phyloP scores from a whole-genome alignment of 2,113 vertebrate genomes.

The Kryptolebias marmoratus region DNA sequence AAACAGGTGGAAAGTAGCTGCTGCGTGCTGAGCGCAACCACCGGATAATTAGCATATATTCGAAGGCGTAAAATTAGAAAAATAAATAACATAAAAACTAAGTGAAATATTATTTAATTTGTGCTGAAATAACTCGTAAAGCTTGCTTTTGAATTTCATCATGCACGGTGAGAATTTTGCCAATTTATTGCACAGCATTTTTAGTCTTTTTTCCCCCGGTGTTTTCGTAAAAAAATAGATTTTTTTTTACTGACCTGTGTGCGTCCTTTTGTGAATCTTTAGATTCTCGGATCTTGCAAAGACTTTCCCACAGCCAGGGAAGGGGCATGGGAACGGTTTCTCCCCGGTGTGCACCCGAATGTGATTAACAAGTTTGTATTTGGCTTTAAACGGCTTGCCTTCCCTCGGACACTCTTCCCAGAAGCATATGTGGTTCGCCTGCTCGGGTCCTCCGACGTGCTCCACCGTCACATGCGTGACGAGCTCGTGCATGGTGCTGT shows the following conservation, averaged over 20 bases:
- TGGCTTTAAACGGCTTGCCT: slow-evolving; percentile 99
- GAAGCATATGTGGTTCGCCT: slow-evolving; percentile 96
- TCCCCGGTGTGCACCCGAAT: slow-evolving; percentile 99
- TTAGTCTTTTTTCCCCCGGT: slow-evolving; percentile 3
- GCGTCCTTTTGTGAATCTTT: slow-evolving; percentile 99
- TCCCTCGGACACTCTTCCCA: slow-evolving; percentile 99
- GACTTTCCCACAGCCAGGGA: slow-evolving; percentile 98
- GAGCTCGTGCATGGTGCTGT: slow-evolving; percentile 98
- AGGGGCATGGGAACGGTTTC: slow-evolving; percentile 98
- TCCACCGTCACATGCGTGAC: slow-evolving; percentile 98
- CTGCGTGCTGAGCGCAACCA: slow-evolving; percentile 7
- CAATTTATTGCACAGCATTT: not conserved
- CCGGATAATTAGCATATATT: slow-evolving; percentile 3
- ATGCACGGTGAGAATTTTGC: not conserved
- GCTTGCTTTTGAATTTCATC: not conserved
- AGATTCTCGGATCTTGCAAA: slow-evolving; percentile 99
- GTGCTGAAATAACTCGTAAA: not conserved
- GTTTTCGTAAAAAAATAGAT: slow-evolving; percentile 3
- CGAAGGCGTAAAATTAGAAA: not conserved
- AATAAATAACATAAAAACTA: not conserved
- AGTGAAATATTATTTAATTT: not conserved
- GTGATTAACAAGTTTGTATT: slow-evolving; percentile 99
- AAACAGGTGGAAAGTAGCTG: slow-evolving; percentile 51
- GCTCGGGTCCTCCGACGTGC: slow-evolving; percentile 98
- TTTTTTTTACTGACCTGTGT: slow-evolving; percentile 91